Evolutionary conservation across 2,797 vertebrate species (phyloP), one percentile per base, ranked within the genome.

Genomic region (Sebastiscus tertius): DNA sequence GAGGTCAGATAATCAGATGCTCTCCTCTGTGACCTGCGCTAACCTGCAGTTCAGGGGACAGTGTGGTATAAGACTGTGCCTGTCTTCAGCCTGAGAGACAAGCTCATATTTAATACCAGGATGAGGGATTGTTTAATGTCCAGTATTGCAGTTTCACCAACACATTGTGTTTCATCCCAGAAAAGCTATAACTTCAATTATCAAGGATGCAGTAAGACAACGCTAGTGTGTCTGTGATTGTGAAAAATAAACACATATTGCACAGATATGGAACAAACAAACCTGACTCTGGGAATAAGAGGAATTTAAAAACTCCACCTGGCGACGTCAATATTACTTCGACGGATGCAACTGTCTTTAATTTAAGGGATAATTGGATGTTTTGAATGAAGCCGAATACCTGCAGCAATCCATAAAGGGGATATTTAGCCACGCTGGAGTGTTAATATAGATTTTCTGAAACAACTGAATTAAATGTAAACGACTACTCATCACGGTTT

Each of bases 1-100:
- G 70, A 88, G 94, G 93, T 94, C 93, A 94, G 79, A 91, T 87
- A 90, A 92, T 95, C 91, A 94, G 86, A 91, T 88, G 89, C 89
- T 89, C 81, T 88, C 81, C 86, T 84, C 81, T 9, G 83, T 93
- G 93, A 93, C 93, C 89, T 66, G 66, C 63, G 16, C 87, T 90
- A 86, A 92, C 87, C 89, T 87, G 70, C 83, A 69, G 81, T 84
- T 81, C 88, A 86, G 87, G 72, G 88, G 88, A 83, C 81, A 77
- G 75, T 56, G 59, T 72, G 83, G 11, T 82, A 20, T 88, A 65
- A 76, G 68, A 52, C 62, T 6, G 6, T 2, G 68, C 29, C 49
- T 39, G 60, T 83, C 76, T 58, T 54, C 79, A 73, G 81, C 72
- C 72, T 63, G 42, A 72, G 83, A 80, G 69, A 81, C 10, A 14